phyloP scores from a whole-genome alignment of 2,797 vertebrate genomes.

The Sebastes melanostomus region DNA sequence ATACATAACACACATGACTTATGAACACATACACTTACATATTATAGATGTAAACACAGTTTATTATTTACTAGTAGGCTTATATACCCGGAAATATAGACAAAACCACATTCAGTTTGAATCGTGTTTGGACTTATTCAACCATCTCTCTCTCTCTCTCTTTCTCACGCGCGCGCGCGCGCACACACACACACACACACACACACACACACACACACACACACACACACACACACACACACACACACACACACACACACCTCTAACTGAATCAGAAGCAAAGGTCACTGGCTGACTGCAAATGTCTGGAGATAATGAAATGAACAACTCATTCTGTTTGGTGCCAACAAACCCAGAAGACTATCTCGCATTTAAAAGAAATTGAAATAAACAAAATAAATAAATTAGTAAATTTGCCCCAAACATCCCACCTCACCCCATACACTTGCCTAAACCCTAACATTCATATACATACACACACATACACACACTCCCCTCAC shows the following conservation, averaged over 20 bases:
- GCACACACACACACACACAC: neutral
- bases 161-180: neutral
- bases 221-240: neutral
- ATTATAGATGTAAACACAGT: neutral
- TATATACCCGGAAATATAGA: neutral
- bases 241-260: neutral
- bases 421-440: neutral
- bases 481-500: neutral
- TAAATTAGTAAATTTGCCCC: neutral
- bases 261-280: constrained; percentile 6
- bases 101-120: neutral
- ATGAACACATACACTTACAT: neutral
- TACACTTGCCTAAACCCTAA: neutral
- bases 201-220: neutral
- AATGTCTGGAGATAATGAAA: constrained; percentile 38
- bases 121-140: neutral
- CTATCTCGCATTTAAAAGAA: neutral
- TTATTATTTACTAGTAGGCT: neutral
- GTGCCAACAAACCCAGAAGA: neutral
- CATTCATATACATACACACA: neutral
- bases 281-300: constrained; percentile 46
- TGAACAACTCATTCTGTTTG: constrained; percentile 13
- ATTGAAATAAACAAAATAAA: neutral
- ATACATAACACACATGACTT: neutral
- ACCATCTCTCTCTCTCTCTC: neutral